phyloP scores from a whole-genome alignment of 92 coral and sea anemone species.

The Porites evermanni region DNA sequence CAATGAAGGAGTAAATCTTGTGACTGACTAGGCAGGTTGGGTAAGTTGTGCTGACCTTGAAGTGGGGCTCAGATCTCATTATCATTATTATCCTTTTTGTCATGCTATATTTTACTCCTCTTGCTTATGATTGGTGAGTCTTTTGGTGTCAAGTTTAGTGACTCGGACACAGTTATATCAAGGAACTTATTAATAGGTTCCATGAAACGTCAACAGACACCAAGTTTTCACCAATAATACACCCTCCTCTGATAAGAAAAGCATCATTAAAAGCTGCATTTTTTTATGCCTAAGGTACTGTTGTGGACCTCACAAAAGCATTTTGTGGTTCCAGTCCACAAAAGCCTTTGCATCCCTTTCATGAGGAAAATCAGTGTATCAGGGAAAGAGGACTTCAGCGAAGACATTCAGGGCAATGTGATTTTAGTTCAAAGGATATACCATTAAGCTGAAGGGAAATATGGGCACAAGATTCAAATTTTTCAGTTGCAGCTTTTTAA shows the following conservation, averaged over 20 bases:
- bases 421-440: too few species aligned
- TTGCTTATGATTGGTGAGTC: neutral
- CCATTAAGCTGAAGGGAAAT: too few species aligned
- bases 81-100: neutral
- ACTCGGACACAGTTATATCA: neutral
- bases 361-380: too few species aligned
- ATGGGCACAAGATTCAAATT: too few species aligned
- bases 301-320: conserved; percentile 4
- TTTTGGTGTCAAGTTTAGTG: neutral
- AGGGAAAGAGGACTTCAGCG: too few species aligned
- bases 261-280: neutral
- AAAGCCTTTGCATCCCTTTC: too few species aligned
- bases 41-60: too few species aligned
- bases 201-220: neutral
- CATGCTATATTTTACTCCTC: neutral
- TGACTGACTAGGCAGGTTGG: neutral
- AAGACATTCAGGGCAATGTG: too few species aligned
- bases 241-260: neutral
- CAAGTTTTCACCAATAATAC: neutral
- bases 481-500: too few species aligned
- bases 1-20: conserved; percentile 39
- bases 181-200: neutral
- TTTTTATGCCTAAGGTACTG: conserved; percentile 26
- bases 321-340: too few species aligned
- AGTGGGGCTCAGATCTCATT: neutral